These are phyloP conservation scores for Cephus nigrinus DNA, from an alignment of 2,888 invertebrate genomes.

Conservation along the genomic window DNA sequence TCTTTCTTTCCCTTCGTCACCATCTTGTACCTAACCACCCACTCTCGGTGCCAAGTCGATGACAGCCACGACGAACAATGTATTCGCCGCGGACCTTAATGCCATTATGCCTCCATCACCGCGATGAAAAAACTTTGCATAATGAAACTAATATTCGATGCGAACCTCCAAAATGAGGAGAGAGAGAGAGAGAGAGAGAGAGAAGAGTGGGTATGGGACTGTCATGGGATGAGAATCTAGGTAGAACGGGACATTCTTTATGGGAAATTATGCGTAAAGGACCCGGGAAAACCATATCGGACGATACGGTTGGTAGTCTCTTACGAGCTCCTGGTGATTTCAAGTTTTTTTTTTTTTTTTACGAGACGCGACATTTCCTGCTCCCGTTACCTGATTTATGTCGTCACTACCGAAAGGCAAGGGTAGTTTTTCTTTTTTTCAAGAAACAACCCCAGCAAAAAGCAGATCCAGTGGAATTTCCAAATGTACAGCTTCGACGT, in stretches of 20 bases:
- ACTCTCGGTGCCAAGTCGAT: background rate
- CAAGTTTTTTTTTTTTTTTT: background rate
- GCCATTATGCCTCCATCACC: constrained; percentile 16
- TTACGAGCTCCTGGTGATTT: background rate
- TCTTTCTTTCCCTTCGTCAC: background rate
- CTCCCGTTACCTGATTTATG: background rate
- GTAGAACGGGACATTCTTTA: background rate
- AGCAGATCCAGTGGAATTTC: background rate
- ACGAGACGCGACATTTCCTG: background rate
- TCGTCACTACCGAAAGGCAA: background rate
- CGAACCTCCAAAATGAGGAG: background rate
- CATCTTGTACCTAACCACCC: background rate
- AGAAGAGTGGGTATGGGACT: constrained; percentile 1
- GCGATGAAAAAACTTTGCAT: constrained; percentile 24
- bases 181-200: background rate
- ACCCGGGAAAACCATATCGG: background rate
- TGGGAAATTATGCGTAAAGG: constrained; percentile 32
- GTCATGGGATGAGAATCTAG: constrained; percentile 3
- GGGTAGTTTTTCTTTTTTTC: background rate
- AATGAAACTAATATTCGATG: constrained; percentile 23
- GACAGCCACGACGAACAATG: constrained; percentile 10
- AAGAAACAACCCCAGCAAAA: background rate
- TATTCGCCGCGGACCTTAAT: constrained; percentile 18
- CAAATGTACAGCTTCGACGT: background rate
- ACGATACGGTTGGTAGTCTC: background rate